Evolutionary conservation across 1,140 invertebrate genomes (phyloP).

Genomic region (Aphis craccivora): DNA sequence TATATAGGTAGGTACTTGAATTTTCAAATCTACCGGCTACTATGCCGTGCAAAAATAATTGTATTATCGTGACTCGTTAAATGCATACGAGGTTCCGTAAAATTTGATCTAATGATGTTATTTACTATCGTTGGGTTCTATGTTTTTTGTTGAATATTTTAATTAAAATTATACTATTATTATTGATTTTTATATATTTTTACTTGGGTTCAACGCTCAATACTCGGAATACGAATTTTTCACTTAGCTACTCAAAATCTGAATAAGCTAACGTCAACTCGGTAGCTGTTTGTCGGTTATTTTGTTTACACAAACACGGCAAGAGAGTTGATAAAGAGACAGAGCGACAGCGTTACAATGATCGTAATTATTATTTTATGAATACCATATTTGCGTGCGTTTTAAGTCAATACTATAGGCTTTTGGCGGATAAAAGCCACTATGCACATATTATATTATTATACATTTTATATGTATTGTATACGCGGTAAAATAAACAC

Average conservation of each 20-base stretch:
- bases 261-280: not conserved
- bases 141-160: too few relatives aligned
- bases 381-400: not conserved
- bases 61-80: not conserved
- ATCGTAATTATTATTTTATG: not conserved
- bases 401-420: not conserved
- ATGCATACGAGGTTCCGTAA: not conserved
- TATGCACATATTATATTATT: not conserved
- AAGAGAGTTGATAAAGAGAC: not conserved
- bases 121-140: not conserved
- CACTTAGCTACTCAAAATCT: too few relatives aligned
- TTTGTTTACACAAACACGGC: not conserved
- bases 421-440: not conserved
- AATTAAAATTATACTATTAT: too few relatives aligned
- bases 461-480: not conserved
- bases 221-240: too few relatives aligned
- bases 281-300: not conserved
- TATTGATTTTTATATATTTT: too few relatives aligned
- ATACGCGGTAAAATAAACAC: not conserved
- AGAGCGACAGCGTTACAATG: not conserved
- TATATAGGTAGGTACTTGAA: not conserved
- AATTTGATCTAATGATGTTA: not conserved
- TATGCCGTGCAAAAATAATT: not conserved
- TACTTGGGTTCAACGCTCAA: too few relatives aligned
- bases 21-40: not conserved